Conservation (phyloP, 2,113 vertebrate genomes). For the Stegostoma tigrinum region DNA sequence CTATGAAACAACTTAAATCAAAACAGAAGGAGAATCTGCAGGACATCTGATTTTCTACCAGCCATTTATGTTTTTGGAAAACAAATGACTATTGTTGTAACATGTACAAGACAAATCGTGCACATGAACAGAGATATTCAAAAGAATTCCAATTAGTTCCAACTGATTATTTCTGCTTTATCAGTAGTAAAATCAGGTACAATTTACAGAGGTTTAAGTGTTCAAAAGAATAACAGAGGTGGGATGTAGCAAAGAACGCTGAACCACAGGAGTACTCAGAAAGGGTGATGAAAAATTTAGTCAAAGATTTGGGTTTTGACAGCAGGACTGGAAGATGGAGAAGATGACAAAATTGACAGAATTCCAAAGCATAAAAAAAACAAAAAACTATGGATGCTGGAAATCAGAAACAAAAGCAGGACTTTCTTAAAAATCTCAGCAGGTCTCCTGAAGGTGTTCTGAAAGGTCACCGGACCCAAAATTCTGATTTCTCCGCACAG, state of each 20-base stretch:
- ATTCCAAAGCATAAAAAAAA: not conserved
- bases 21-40: not conserved
- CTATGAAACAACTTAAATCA: not conserved
- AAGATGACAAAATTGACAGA: not conserved
- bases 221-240: not conserved
- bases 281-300: not conserved
- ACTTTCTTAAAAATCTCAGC: too few relatives aligned
- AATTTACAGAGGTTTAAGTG: not conserved
- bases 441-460: too few relatives aligned
- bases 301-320: not conserved
- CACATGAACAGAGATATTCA: not conserved
- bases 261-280: not conserved
- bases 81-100: not conserved
- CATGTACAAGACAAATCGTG: not conserved
- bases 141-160: not conserved
- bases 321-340: not conserved
- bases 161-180: too few relatives aligned
- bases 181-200: too few relatives aligned
- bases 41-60: not conserved
- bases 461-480: too few relatives aligned
- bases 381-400: too few relatives aligned
- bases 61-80: not conserved
- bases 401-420: too few relatives aligned
- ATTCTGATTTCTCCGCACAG: too few relatives aligned
- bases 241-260: not conserved